Conservation (phyloP, 2,113 vertebrate species). For the Cyphomyrus discorhynchus region DNA sequence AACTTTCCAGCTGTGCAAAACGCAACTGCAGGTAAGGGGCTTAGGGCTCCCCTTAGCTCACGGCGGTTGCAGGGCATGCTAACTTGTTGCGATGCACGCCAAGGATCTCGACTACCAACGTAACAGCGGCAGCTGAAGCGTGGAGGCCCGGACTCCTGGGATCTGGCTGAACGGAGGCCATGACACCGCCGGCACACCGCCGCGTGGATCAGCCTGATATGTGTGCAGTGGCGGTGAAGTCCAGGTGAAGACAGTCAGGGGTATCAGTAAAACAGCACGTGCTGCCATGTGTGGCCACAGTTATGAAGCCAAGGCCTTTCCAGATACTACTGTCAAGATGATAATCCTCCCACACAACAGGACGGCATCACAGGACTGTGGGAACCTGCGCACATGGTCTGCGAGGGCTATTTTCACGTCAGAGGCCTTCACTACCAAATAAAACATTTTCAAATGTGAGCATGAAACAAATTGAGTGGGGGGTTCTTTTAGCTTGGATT, state of each 20-base stretch:
- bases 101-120: background rate
- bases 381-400: background rate
- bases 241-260: background rate
- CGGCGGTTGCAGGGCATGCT: background rate
- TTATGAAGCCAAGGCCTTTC: background rate
- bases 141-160: background rate
- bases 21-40: background rate
- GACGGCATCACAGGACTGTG: background rate
- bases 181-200: too few relatives aligned
- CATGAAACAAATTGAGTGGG: background rate
- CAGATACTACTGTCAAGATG: background rate
- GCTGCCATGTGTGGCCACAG: background rate
- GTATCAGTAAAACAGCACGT: background rate
- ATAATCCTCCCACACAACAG: background rate
- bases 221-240: background rate
- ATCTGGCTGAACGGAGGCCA: background rate
- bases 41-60: background rate
- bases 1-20: background rate
- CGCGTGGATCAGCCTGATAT: background rate
- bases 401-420: background rate
- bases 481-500: slow-evolving; percentile 3
- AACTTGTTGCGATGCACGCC: background rate
- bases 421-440: background rate
- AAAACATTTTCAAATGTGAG: slow-evolving; percentile 7
- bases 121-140: background rate